A percentile compares a stretch with the other conserved stretches of the same genome.
phyloP scores from a whole-genome alignment of 2,113 vertebrate genomes.

The Notothenia coriiceps region DNA sequence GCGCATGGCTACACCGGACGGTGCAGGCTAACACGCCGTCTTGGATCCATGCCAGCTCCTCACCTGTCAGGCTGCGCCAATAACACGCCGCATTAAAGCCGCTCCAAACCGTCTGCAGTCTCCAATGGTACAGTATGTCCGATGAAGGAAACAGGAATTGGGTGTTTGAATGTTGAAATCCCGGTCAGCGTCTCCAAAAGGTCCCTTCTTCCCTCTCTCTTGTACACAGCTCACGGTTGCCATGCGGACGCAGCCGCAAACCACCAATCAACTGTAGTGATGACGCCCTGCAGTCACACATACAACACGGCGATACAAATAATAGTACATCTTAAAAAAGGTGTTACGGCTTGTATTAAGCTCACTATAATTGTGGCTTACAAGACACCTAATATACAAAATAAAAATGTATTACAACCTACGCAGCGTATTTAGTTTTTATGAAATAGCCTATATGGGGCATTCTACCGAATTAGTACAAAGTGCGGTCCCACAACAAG shows the following conservation, averaged over 20 bases:
- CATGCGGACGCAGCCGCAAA: constrained; percentile 78
- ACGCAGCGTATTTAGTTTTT: too few species aligned
- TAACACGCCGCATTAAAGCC: constrained; percentile 45
- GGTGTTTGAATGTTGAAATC: not conserved
- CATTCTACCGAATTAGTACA: too few species aligned
- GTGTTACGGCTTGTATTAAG: not conserved
- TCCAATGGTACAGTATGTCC: not conserved
- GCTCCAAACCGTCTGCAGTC: not conserved
- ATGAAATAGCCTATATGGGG: too few species aligned
- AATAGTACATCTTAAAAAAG: not conserved
- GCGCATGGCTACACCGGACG: constrained; percentile 2
- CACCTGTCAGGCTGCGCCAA: constrained; percentile 69
- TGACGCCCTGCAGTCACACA: constrained; percentile 47
- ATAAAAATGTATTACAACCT: too few species aligned
- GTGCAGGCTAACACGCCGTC: constrained; percentile 20
- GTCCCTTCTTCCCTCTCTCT: constrained; percentile 13
- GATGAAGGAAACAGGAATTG: accelerated
- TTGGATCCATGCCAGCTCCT: constrained; percentile 36
- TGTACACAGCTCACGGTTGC: constrained; percentile 79
- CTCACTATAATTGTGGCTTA: not conserved
- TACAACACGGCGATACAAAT: not conserved
- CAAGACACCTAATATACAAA: too few species aligned
- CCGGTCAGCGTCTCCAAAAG: not conserved
- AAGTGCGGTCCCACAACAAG: too few species aligned
- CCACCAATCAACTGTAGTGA: constrained; percentile 59